A percentile compares a stretch with the other conserved stretches of the same genome.
phyloP scores from a whole-genome alignment of 2,797 vertebrate genomes.

The Onychomys leucogaster region DNA sequence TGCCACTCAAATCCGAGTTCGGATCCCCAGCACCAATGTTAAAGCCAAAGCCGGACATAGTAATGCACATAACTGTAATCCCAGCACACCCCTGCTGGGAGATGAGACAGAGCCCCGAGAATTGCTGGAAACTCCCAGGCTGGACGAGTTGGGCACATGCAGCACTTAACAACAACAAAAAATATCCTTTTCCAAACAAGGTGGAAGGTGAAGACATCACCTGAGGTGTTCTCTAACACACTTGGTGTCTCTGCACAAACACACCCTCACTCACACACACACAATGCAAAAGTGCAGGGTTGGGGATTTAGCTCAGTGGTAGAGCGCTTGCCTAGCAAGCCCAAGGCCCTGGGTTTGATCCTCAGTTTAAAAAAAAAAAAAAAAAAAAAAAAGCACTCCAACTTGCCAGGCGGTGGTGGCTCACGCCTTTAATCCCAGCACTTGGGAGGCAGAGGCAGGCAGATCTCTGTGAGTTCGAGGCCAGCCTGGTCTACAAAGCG shows the following conservation, averaged over 20 bases:
- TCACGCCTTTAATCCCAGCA: no score
- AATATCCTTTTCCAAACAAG: neutral
- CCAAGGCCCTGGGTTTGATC: no score
- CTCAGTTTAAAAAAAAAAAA: no score
- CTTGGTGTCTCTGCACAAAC: neutral
- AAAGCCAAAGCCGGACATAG: neutral
- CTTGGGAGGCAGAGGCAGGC: no score
- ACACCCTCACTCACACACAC: neutral
- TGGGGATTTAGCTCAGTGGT: no score
- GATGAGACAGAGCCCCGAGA: neutral
- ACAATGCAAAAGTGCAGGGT: no score
- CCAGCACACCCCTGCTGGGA: neutral
- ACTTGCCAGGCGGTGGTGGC: no score
- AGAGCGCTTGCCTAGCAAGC: no score
- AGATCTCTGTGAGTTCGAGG: no score
- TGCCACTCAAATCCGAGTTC: neutral
- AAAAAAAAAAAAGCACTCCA: no score
- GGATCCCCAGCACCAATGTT: neutral
- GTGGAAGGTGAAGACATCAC: neutral
- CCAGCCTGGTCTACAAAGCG: no score
- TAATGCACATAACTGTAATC: neutral
- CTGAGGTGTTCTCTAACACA: neutral
- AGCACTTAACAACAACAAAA: neutral
- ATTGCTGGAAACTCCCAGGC: neutral
- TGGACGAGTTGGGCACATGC: neutral